phyloP scores from a whole-genome alignment of 2,888 invertebrate genomes.

The Andrena trimmerana region DNA sequence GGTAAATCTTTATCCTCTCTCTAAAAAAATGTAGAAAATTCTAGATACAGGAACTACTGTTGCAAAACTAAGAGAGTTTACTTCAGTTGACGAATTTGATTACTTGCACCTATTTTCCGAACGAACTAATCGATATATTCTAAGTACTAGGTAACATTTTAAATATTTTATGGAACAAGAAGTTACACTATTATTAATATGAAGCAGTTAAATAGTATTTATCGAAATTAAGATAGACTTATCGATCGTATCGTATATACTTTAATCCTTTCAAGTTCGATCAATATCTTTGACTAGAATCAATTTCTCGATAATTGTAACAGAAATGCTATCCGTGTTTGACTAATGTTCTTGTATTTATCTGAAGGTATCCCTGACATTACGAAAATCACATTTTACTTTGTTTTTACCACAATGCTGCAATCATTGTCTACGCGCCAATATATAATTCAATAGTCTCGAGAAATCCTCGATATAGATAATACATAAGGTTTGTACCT shows the following conservation, averaged over 20 bases:
- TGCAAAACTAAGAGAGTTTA: constrained; percentile 18
- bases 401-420: constrained; percentile 36
- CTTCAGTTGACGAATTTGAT: constrained; percentile 3
- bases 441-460: constrained; percentile 29
- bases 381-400: constrained; percentile 36
- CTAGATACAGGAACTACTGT: constrained; percentile 31
- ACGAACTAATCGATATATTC: constrained; percentile 29
- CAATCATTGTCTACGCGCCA: constrained; percentile 31
- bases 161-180: constrained; percentile 18
- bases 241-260: not conserved
- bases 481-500: constrained; percentile 39
- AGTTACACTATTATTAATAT: constrained; percentile 1
- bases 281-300: constrained; percentile 24
- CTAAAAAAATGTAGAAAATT: constrained; percentile 25
- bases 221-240: constrained; percentile 10
- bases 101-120: constrained; percentile 9
- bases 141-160: constrained; percentile 19
- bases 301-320: constrained; percentile 23
- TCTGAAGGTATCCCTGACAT: constrained; percentile 40
- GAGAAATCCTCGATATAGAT: constrained; percentile 46
- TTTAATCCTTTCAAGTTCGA: constrained; percentile 13
- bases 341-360: constrained; percentile 26
- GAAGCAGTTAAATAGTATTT: constrained; percentile 20
- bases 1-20: constrained; percentile 7
- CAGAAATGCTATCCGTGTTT: constrained; percentile 39